Conservation (phyloP, 2,797 vertebrate genomes). For the Muraenolepis orangiensis region DNA sequence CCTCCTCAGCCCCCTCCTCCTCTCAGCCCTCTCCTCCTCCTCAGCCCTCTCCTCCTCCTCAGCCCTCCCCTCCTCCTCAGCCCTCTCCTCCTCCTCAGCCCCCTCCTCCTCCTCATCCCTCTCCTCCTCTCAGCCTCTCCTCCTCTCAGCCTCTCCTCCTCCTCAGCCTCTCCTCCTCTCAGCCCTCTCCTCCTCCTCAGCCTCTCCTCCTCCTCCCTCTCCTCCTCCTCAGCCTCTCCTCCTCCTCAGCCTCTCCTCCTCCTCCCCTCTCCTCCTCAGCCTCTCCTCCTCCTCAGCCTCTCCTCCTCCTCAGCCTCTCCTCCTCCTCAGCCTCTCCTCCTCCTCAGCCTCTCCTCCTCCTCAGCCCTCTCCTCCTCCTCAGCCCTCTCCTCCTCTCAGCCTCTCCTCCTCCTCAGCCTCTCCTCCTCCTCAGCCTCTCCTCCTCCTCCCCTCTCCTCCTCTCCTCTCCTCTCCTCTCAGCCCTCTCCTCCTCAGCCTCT, state of each 20-base stretch:
- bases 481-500: slow-evolving; percentile 19
- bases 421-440: slow-evolving; percentile 25
- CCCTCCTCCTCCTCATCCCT: slow-evolving; percentile 20
- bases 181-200: slow-evolving; percentile 21
- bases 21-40: slow-evolving; percentile 25
- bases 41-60: too few relatives aligned
- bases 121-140: too few relatives aligned
- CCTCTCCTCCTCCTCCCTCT: too few relatives aligned
- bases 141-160: slow-evolving; percentile 23
- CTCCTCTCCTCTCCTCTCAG: too few relatives aligned
- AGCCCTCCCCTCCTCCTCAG: slow-evolving; percentile 21
- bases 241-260: slow-evolving; percentile 20
- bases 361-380: slow-evolving; percentile 24
- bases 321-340: slow-evolving; percentile 21
- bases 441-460: slow-evolving; percentile 19
- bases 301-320: slow-evolving; percentile 19
- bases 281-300: slow-evolving; percentile 23
- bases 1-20: slow-evolving; percentile 20
- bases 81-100: too few relatives aligned
- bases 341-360: slow-evolving; percentile 20
- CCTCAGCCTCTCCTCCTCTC: slow-evolving; percentile 18
- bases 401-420: slow-evolving; percentile 19
- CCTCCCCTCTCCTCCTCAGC: too few relatives aligned
- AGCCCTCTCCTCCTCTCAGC: too few relatives aligned
- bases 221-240: too few relatives aligned